Percentiles rank a stretch among this genome's conserved stretches.
These are phyloP conservation scores for Thalpophila matura DNA, from an alignment of 2,888 invertebrate species.

Conservation along the genomic window DNA sequence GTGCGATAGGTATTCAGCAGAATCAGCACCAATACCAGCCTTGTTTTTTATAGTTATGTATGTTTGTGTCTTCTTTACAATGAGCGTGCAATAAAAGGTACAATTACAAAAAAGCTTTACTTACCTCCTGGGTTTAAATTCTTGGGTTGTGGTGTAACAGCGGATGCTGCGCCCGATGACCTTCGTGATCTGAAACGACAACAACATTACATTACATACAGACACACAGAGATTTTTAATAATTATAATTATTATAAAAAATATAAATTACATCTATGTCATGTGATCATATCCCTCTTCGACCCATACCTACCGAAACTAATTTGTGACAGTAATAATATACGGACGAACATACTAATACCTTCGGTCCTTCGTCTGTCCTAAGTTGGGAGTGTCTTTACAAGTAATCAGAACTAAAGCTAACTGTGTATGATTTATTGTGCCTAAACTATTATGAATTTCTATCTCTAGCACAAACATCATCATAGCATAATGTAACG, in stretches of 20 bases:
- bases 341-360: constrained; percentile 4
- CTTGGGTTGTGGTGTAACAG: constrained; percentile 94
- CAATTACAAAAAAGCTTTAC: constrained; percentile 59
- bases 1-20: no score
- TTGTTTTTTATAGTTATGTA: constrained; percentile 24
- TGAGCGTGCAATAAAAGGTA: constrained; percentile 2
- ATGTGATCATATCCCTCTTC: constrained; percentile 30
- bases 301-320: constrained; percentile 28
- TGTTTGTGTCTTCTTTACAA: not conserved
- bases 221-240: no score
- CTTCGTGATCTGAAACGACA: constrained; percentile 93
- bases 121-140: constrained; percentile 94
- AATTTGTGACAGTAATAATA: constrained; percentile 34
- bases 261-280: constrained; percentile 7
- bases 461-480: no score
- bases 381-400: constrained; percentile 7
- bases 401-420: constrained; percentile 20
- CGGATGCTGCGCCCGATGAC: constrained; percentile 94
- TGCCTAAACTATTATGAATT: not conserved
- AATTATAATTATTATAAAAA: no score
- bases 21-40: no score
- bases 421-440: not conserved
- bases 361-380: not conserved
- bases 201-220: constrained; percentile 35
- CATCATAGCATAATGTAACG: no score